Evolutionary conservation across 2,797 vertebrate genomes (phyloP), one percentile per base, ranked within the genome.

Genomic region (Tinamus major): DNA sequence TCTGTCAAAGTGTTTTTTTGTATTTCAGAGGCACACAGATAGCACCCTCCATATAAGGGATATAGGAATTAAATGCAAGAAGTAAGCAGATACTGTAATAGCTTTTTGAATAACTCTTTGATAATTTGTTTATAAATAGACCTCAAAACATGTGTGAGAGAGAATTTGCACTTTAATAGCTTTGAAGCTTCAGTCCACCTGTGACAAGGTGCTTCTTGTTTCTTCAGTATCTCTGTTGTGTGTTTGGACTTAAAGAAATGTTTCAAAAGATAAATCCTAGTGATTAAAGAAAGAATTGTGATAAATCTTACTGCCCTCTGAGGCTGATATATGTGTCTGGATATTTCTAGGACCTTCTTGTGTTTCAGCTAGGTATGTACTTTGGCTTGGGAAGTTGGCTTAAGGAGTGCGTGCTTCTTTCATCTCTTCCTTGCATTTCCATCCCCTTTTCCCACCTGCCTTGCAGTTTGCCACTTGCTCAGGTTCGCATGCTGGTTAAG

Each of bases 261-360:
- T 29, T 82, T 62, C 24, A 35, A 65, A 89, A 69, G 8, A 55
- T 42, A 26, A 87, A 44, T 81, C 3, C 13, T 63, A 31, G 10
- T 9, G 29, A 26, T 35, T 58, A 39, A 67, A 53, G 14, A 33
- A 58, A 65, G 3, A 53, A 39, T 6, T 69, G 12, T 27, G 69
- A 35, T 15, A 78, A 14, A 41, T 29, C 18, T 89, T 70, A 4
- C 17, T 65, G 77, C 13, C 3, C 74, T 10, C 12, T 37, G 42
- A 55, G 61, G 5, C 2, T 31, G 29, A 51, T 19, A 15, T 23
- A 14, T 1, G 1, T 27, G 1, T 29, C 48, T 44, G 20, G 16
- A 7, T 51, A 18, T 24, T 72, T 91, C 59, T 55, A 91, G 24
- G 13, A n/a, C 18, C 6, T 59, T 48, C 19, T 76, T 15, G 2